phyloP scores from a whole-genome alignment of 2,797 vertebrate genomes.

The Liparis tanakae region DNA sequence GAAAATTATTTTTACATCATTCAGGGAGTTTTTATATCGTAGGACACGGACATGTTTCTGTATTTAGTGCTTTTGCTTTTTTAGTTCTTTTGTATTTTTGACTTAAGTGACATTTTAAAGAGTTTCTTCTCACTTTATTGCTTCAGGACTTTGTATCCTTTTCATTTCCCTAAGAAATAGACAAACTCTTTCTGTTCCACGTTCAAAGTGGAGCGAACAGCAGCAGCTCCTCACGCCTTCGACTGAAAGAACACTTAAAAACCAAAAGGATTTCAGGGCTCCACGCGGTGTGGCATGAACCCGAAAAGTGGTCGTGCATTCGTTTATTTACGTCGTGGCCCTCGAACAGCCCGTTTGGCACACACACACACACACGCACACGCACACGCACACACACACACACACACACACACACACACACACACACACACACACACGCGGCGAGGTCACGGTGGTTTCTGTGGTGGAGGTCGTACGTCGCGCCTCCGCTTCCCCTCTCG shows the following conservation, averaged over 20 bases:
- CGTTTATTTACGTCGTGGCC: too few relatives aligned
- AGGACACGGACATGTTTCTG: not conserved
- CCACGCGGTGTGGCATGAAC: not conserved
- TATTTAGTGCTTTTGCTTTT: not conserved
- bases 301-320: too few relatives aligned
- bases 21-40: not conserved
- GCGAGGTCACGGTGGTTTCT: constrained; percentile 76
- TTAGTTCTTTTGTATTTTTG: not conserved
- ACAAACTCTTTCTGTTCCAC: not conserved
- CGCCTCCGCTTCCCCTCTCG: constrained; percentile 77
- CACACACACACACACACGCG: too few relatives aligned
- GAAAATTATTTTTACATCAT: not conserved
- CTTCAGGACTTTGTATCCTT: not conserved
- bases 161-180: not conserved
- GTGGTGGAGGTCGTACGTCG: constrained; percentile 74
- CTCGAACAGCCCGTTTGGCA: constrained; percentile 53
- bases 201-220: not conserved
- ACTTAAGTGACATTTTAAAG: not conserved
- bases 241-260: not conserved
- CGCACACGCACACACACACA: too few relatives aligned
- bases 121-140: not conserved
- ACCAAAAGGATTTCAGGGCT: not conserved
- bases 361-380: too few relatives aligned
- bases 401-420: too few relatives aligned
- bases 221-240: not conserved